These are phyloP conservation scores for Edolisoma coerulescens DNA, from an alignment of 2,113 vertebrate species.

Conservation along the genomic window DNA sequence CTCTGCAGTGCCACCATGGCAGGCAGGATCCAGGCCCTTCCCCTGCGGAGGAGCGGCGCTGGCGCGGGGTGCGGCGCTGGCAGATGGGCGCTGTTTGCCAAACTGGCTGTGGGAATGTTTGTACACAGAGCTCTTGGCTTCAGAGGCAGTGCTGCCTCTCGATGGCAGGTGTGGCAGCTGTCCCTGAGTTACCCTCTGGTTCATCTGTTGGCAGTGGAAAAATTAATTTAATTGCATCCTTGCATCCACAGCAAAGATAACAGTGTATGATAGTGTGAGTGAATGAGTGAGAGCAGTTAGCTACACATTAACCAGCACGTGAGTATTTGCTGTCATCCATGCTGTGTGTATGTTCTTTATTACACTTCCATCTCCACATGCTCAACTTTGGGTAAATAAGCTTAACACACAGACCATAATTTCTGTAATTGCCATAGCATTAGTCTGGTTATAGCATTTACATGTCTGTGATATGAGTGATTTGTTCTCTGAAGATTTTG, in stretches of 20 bases:
- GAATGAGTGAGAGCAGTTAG: background rate
- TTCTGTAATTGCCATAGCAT: background rate
- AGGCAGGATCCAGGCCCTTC: background rate
- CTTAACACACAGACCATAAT: background rate
- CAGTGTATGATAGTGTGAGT: background rate
- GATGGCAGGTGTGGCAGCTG: background rate
- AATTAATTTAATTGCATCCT: background rate
- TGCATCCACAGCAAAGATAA: background rate
- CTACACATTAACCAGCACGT: background rate
- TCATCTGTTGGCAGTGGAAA: background rate
- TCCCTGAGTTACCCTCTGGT: background rate
- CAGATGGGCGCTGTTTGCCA: background rate
- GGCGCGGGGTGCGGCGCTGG: background rate
- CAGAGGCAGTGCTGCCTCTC: background rate
- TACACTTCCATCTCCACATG: background rate
- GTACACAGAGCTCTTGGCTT: background rate
- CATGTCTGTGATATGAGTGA: background rate
- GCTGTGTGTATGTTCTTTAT: background rate
- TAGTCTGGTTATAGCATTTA: background rate
- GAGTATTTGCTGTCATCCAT: background rate
- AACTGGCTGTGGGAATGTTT: background rate
- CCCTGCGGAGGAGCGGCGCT: background rate
- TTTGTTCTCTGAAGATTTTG: background rate
- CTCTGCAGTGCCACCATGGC: background rate
- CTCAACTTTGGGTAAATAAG: background rate